Evolutionary conservation across 1,140 invertebrate species (phyloP), one percentile per base, ranked within the genome.

Genomic region (Drosophila albomicans): DNA sequence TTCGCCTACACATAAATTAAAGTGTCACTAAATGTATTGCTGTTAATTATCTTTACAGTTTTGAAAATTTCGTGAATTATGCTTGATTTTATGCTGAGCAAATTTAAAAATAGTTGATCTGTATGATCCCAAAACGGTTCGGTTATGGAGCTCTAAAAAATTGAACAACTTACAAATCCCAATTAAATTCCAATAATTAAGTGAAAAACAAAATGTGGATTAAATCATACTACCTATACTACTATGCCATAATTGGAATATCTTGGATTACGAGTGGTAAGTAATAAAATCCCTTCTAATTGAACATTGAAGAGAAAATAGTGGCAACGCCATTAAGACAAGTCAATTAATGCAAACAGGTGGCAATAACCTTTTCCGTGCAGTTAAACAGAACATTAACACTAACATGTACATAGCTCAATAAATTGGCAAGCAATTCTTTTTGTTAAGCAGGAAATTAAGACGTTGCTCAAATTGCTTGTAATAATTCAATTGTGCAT

Each of bases 121-220:
- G 35, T 46, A 16, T 74, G 49, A 62, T 67, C 25, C 10, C 3
- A 25, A 32, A 11, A 5, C 35, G 13, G 8, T 8, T 38, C 15
- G 38, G 57, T 62, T 54, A 74, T 80, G 78, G 25, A 64, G 58
- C 49, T 79, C 35, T 82, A 16, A 84, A 38, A 64, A 46, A 41
- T 80, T 75, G 11, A 66, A 63, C 16, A 38, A 52, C 45, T 38
- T 10, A 54, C 48, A 13, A 66, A 11, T 45, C 25, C 3, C 30
- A 48, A 67, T 28, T 7, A 15, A 16, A 61, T n/a, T 38, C 11
- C 32, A 7, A 35, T 16, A 56, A 11, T 62, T 20, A n/a, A 56
- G 0, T 25, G 30, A 13, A 8, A 7, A 38, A 38, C 71, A 86
- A 80, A 71, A 89, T 87, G 84, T 88, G 84, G 84, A 84, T 78